Conservation (phyloP, 2,888 invertebrate species). For the Acleris literana region DNA sequence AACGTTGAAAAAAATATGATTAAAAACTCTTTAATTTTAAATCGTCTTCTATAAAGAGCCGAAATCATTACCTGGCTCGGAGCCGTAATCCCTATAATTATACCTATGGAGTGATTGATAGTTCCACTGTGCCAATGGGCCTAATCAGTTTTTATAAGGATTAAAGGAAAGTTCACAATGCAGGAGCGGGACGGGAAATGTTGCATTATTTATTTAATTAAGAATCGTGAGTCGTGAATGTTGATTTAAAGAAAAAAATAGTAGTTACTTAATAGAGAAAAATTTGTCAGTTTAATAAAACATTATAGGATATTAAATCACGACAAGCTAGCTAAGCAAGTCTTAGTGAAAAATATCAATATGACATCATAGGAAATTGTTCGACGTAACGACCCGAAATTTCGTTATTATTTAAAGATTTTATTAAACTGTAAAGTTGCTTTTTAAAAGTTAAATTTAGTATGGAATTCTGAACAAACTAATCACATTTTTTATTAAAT, state of each 20-base stretch:
- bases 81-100: constrained; percentile 80
- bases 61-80: constrained; percentile 69
- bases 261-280: too few relatives aligned
- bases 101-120: constrained; percentile 77
- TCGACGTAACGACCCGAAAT: too few relatives aligned
- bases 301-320: too few relatives aligned
- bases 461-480: too few relatives aligned
- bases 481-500: too few relatives aligned
- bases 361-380: too few relatives aligned
- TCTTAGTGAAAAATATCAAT: too few relatives aligned
- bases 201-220: constrained; percentile 14
- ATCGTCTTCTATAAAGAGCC: constrained; percentile 52
- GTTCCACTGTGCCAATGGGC: constrained; percentile 61
- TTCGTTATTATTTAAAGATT: too few relatives aligned
- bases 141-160: constrained; percentile 70
- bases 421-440: too few relatives aligned
- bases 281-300: too few relatives aligned
- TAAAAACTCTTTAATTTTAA: constrained; percentile 64
- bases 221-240: constrained; percentile 8
- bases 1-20: constrained; percentile 43
- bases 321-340: too few relatives aligned
- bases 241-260: background rate
- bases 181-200: constrained; percentile 26
- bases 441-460: too few relatives aligned
- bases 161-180: constrained; percentile 32